Evolutionary conservation across 1,140 invertebrate species (phyloP).

Genomic region (Drosophila repleta): DNA sequence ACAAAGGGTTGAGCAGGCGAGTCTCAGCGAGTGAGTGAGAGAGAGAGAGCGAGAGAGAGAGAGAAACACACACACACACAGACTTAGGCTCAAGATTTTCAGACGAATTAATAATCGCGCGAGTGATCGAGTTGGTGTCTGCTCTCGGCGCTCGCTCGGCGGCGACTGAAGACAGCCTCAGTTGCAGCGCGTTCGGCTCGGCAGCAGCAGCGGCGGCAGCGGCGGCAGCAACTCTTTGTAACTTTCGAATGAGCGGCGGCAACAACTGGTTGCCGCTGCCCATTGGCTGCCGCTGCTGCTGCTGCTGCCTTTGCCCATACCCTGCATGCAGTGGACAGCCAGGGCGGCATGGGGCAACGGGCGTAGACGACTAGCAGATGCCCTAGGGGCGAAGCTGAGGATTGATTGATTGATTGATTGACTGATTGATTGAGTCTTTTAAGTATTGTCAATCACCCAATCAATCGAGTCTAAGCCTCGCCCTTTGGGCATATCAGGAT

Average conservation of each 20-base stretch:
- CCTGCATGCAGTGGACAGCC: background rate
- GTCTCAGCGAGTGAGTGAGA: background rate
- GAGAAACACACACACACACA: too few species aligned
- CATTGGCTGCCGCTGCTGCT: conserved; percentile 33
- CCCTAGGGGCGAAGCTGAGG: too few species aligned
- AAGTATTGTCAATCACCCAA: too few species aligned
- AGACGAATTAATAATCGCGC: conserved; percentile 20
- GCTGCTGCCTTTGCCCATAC: conserved; percentile 16
- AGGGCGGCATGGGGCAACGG: too few species aligned
- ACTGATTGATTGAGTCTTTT: too few species aligned
- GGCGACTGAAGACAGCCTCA: conserved; percentile 65
- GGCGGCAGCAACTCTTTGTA: conserved; percentile 33
- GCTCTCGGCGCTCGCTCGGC: conserved; percentile 71
- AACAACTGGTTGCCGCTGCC: conserved; percentile 26
- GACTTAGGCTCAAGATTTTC: conserved; percentile 34
- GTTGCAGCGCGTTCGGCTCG: conserved; percentile 51
- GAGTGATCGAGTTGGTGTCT: conserved; percentile 56
- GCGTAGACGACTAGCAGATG: too few species aligned
- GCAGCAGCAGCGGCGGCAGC: conserved; percentile 30
- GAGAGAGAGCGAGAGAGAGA: conserved; percentile 15
- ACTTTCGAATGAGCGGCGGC: conserved; percentile 69
- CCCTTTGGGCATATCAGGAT: too few species aligned
- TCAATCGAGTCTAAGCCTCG: too few species aligned
- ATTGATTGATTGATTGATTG: too few species aligned
- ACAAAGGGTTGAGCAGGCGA: conserved; percentile 17